Conservation (phyloP, 2,113 vertebrate species). For the Miniopterus natalensis region DNA sequence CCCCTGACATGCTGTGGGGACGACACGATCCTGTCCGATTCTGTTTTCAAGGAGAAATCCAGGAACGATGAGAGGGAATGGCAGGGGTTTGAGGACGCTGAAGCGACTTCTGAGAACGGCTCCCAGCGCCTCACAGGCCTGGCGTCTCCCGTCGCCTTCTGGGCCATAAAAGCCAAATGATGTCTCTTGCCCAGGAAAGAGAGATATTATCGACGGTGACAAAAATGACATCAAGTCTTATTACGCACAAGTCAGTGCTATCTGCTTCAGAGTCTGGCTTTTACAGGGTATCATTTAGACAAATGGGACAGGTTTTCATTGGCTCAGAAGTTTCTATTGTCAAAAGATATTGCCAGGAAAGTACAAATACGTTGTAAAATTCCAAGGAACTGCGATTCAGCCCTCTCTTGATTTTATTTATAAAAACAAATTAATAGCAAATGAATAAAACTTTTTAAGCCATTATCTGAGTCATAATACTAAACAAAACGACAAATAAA, state of each 20-base stretch:
- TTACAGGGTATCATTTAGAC: conserved; percentile 74
- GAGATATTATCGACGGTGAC: conserved; percentile 70
- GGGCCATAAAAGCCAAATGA: conserved; percentile 70
- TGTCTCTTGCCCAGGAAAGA: conserved; percentile 69
- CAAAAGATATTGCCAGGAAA: conserved; percentile 72
- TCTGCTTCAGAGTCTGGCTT: conserved; percentile 78
- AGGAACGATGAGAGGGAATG: neutral
- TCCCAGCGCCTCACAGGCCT: neutral
- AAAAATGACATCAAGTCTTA: conserved; percentile 81
- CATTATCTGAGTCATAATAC: conserved; percentile 81
- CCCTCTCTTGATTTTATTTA: conserved; percentile 77
- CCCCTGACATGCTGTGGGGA: too few relatives aligned
- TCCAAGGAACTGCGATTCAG: conserved; percentile 37
- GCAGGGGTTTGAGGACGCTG: too few relatives aligned
- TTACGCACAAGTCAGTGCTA: conserved; percentile 62
- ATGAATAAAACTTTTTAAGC: conserved; percentile 80
- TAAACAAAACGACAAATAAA: conserved; percentile 79
- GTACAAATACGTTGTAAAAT: conserved; percentile 68
- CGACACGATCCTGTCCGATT: neutral
- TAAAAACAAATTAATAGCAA: conserved; percentile 83
- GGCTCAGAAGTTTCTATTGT: conserved; percentile 74
- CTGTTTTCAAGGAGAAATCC: neutral
- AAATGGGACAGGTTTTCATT: conserved; percentile 67
- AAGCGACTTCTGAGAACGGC: neutral
- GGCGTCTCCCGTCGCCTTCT: neutral